A percentile compares a stretch with the other conserved stretches of the same genome.
These are phyloP conservation scores for Dendroctonus valens DNA, from an alignment of 1,140 invertebrate genomes.

Conservation along the genomic window DNA sequence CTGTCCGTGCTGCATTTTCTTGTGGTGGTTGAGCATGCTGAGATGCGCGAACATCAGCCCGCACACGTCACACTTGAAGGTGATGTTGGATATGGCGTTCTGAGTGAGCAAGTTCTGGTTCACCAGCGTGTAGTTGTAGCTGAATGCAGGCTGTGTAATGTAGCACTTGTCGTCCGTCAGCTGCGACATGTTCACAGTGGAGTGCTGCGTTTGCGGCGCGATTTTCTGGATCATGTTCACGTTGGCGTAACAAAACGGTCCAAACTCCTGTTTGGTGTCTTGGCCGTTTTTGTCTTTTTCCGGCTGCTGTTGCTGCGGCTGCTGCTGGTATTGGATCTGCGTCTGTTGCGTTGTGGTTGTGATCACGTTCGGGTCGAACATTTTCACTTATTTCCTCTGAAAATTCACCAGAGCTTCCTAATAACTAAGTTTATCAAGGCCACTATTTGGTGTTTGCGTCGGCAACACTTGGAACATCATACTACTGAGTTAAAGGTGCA, in stretches of 20 bases:
- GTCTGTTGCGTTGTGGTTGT: slow-evolving; percentile 48
- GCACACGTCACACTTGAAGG: slow-evolving; percentile 83
- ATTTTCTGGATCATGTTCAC: slow-evolving; percentile 66
- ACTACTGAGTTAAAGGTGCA: too few species aligned
- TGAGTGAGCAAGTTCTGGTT: slow-evolving; percentile 62
- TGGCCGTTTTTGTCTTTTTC: slow-evolving; percentile 41
- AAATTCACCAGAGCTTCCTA: too few species aligned
- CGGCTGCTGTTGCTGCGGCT: slow-evolving; percentile 39
- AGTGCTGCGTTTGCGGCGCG: slow-evolving; percentile 53
- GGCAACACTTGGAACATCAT: too few species aligned
- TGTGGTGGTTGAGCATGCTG: slow-evolving; percentile 75
- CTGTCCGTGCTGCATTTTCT: slow-evolving; percentile 70
- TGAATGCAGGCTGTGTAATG: slow-evolving; percentile 65
- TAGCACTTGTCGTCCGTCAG: slow-evolving; percentile 65
- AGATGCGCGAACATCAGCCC: slow-evolving; percentile 78
- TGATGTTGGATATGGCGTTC: slow-evolving; percentile 73
- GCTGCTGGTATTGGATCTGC: slow-evolving; percentile 46
- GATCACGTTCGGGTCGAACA: slow-evolving; percentile 51
- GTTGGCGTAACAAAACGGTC: slow-evolving; percentile 67
- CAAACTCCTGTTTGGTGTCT: slow-evolving; percentile 52
- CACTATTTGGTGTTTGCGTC: too few species aligned
- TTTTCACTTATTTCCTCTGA: slow-evolving; percentile 7
- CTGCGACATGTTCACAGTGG: slow-evolving; percentile 65
- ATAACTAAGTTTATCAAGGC: too few species aligned
- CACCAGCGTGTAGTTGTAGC: slow-evolving; percentile 63